A percentile compares a stretch with the other conserved stretches of the same genome.
These are phyloP conservation scores for Hypomecis punctinalis DNA, from an alignment of 2,888 invertebrate species.

Conservation along the genomic window DNA sequence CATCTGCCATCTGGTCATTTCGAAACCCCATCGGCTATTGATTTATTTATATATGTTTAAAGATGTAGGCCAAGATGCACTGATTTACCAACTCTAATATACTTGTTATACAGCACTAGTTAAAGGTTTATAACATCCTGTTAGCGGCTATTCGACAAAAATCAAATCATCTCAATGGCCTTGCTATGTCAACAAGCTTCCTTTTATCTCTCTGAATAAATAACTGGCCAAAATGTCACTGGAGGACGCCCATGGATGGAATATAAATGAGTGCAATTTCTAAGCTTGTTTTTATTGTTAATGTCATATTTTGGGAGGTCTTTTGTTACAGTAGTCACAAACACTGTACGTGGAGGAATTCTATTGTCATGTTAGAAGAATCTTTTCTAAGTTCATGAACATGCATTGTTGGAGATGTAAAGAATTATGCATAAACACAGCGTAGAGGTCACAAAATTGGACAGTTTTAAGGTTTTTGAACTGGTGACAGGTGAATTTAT, in stretches of 20 bases:
- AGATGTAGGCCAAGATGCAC: constrained; percentile 30
- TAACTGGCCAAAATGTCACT: constrained; percentile 22
- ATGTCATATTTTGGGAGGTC: constrained; percentile 1
- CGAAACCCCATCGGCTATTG: constrained; percentile 1
- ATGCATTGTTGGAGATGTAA: not conserved
- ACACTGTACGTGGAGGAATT: constrained; percentile 6
- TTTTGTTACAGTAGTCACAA: constrained; percentile 12
- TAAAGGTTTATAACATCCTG: constrained; percentile 17
- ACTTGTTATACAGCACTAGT: not conserved
- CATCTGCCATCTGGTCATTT: constrained; percentile 28
- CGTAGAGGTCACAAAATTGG: not conserved
- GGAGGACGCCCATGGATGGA: constrained; percentile 17
- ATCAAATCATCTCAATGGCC: constrained; percentile 22
- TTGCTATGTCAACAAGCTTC: constrained; percentile 27
- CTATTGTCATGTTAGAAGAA: not conserved
- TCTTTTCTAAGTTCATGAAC: constrained; percentile 4
- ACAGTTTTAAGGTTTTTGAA: not conserved
- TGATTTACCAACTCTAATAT: constrained; percentile 14
- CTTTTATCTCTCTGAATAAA: constrained; percentile 27
- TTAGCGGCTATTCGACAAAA: constrained; percentile 7
- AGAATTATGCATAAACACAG: not conserved
- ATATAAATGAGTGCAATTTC: constrained; percentile 28
- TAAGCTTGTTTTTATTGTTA: constrained; percentile 12
- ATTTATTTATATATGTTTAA: constrained; percentile 15
- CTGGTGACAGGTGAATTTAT: too few species aligned